Evolutionary conservation across 1,140 invertebrate species (phyloP).

Genomic region (Aphis craccivora): DNA sequence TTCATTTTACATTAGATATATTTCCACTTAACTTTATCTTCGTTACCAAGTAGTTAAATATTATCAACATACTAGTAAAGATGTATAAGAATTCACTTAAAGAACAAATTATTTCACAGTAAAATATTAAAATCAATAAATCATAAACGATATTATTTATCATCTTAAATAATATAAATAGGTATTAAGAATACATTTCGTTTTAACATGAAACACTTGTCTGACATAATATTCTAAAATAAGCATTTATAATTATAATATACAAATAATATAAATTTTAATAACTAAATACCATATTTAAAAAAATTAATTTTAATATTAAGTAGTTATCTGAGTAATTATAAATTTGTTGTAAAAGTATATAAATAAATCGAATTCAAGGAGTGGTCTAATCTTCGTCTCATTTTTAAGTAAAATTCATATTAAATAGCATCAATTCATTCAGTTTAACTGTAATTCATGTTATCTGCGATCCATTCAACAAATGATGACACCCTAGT

Average conservation of each 20-base stretch:
- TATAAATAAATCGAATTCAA: background rate
- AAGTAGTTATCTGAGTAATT: background rate
- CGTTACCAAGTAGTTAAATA: background rate
- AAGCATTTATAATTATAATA: background rate
- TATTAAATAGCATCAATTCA: background rate
- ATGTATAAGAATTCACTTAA: too few species aligned
- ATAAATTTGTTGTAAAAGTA: background rate
- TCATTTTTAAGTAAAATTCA: background rate
- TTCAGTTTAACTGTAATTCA: constrained; percentile 37
- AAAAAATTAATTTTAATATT: background rate
- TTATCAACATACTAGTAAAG: background rate
- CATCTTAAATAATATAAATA: background rate
- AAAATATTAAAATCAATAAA: background rate
- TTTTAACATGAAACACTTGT: background rate
- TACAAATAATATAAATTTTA: background rate
- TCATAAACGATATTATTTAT: background rate
- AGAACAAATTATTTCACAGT: background rate
- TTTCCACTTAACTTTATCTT: background rate
- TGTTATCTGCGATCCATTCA: constrained; percentile 68
- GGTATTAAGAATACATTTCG: background rate
- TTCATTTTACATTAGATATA: background rate
- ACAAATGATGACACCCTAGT: constrained; percentile 74
- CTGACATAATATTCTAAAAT: background rate
- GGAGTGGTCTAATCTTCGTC: background rate
- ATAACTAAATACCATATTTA: background rate